phyloP scores from a whole-genome alignment of 2,113 vertebrate species.

The Melanerpes formicivorus region DNA sequence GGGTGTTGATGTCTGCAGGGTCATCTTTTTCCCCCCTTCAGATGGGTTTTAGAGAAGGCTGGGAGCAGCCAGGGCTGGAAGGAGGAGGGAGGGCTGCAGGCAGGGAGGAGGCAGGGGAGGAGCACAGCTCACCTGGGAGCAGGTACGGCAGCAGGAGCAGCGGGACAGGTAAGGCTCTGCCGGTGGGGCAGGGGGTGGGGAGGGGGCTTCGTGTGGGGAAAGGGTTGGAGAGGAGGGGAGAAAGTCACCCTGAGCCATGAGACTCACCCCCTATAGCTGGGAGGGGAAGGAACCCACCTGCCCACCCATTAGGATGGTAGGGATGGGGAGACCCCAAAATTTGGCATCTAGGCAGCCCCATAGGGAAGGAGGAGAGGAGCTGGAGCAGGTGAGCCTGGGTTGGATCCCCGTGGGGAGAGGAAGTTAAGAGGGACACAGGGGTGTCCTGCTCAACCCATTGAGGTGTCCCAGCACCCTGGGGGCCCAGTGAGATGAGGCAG shows the following conservation, averaged over 20 bases:
- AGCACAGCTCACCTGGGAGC: slow-evolving; percentile 9
- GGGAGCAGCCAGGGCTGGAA: background rate
- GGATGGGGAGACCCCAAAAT: background rate
- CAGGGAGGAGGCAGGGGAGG: slow-evolving; percentile 48
- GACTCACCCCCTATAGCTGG: background rate
- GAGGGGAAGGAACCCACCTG: no score
- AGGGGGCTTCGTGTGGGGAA: background rate
- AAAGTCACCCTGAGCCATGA: rapidly evolving
- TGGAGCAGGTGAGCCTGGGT: background rate
- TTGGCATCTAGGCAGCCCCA: background rate
- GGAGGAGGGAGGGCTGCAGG: background rate
- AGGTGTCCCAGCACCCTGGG: background rate
- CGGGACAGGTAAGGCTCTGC: background rate
- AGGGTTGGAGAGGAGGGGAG: background rate
- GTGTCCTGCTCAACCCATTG: rapidly evolving
- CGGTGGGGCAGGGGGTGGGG: rapidly evolving
- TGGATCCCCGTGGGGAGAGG: rapidly evolving
- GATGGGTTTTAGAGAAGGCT: background rate
- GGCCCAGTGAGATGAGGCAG: rapidly evolving
- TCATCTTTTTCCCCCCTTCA: no score
- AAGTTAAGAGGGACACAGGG: rapidly evolving
- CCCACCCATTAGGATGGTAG: background rate
- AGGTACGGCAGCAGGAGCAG: background rate
- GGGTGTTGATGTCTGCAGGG: no score
- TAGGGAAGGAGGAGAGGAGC: background rate